These are phyloP conservation scores for Zeuzera pyrina DNA, from an alignment of 2,888 invertebrate genomes.

Conservation along the genomic window DNA sequence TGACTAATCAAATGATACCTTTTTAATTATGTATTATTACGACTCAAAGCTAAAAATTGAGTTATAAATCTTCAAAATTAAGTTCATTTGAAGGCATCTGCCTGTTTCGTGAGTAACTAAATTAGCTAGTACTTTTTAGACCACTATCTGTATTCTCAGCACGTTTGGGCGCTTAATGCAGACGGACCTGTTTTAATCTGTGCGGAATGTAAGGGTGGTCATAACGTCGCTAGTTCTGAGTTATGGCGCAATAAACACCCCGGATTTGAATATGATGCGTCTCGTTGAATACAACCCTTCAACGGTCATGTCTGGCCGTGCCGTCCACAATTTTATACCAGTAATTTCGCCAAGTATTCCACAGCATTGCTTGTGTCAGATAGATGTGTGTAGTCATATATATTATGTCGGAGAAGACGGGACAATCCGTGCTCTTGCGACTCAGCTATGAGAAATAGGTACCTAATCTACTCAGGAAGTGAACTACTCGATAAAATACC, in stretches of 20 bases:
- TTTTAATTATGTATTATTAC: too few relatives aligned
- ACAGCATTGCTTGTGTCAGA: too few relatives aligned
- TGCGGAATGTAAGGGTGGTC: slow-evolving; percentile 49
- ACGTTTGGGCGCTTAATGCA: slow-evolving; percentile 1
- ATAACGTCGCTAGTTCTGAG: slow-evolving; percentile 46
- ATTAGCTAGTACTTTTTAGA: slow-evolving; percentile 47
- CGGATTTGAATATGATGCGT: slow-evolving; percentile 46
- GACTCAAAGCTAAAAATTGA: slow-evolving; percentile 33
- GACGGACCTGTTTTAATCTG: slow-evolving; percentile 40
- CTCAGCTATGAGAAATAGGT: too few relatives aligned
- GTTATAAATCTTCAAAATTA: slow-evolving; percentile 35
- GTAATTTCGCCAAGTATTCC: too few relatives aligned
- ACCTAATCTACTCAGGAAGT: too few relatives aligned
- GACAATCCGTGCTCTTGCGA: too few relatives aligned
- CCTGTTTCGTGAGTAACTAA: slow-evolving; percentile 31
- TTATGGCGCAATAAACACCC: slow-evolving; percentile 59
- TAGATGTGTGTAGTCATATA: too few relatives aligned
- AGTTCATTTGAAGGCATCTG: slow-evolving; percentile 35
- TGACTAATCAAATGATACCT: too few relatives aligned
- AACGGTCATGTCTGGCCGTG: slow-evolving; percentile 16
- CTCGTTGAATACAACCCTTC: slow-evolving; percentile 36
- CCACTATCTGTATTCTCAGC: slow-evolving; percentile 4
- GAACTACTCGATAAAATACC: too few relatives aligned
- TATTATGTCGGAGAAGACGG: too few relatives aligned
- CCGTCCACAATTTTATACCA: too few relatives aligned